A percentile compares a stretch with the other conserved stretches of the same genome.
These are phyloP conservation scores for Drosophila prolongata DNA, from an alignment of 2,888 invertebrate genomes.

Conservation along the genomic window DNA sequence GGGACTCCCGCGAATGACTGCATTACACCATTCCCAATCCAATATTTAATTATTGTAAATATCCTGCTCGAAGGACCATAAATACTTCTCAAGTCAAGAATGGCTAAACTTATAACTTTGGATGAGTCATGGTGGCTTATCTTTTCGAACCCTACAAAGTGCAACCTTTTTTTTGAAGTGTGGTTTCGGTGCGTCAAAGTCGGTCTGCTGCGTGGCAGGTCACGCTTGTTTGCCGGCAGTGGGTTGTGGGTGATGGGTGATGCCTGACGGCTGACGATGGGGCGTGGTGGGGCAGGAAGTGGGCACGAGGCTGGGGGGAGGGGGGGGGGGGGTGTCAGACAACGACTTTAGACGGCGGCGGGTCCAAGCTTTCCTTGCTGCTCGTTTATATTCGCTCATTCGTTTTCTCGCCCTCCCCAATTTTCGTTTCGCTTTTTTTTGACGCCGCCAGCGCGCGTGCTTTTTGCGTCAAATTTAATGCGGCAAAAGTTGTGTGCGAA, in stretches of 20 bases:
- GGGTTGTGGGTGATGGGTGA: constrained; percentile 12
- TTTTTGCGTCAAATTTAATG: constrained; percentile 57
- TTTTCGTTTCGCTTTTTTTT: constrained; percentile 13
- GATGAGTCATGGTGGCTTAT: neutral
- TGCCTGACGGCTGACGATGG: constrained; percentile 20
- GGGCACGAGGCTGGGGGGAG: constrained; percentile 27
- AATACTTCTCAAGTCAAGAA: too few relatives aligned
- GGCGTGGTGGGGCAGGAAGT: constrained; percentile 17
- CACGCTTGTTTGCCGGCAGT: constrained; percentile 56
- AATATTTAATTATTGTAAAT: neutral
- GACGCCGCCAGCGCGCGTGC: constrained; percentile 49
- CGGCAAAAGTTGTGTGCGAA: constrained; percentile 65
- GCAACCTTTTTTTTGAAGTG: constrained; percentile 1
- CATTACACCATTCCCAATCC: too few relatives aligned
- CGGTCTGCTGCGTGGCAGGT: constrained; percentile 53
- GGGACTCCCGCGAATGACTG: too few relatives aligned
- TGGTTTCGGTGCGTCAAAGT: constrained; percentile 54
- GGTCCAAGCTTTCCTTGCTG: constrained; percentile 33
- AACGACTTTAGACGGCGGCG: constrained; percentile 47
- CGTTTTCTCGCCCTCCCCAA: constrained; percentile 4
- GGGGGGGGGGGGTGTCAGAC: constrained; percentile 41
- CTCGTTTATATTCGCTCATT: constrained; percentile 41
- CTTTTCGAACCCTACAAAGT: neutral
- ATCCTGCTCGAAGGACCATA: neutral
- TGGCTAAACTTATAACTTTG: too few relatives aligned